Conservation (phyloP, 2,797 vertebrate genomes). For the Megalops cyprinoides region DNA sequence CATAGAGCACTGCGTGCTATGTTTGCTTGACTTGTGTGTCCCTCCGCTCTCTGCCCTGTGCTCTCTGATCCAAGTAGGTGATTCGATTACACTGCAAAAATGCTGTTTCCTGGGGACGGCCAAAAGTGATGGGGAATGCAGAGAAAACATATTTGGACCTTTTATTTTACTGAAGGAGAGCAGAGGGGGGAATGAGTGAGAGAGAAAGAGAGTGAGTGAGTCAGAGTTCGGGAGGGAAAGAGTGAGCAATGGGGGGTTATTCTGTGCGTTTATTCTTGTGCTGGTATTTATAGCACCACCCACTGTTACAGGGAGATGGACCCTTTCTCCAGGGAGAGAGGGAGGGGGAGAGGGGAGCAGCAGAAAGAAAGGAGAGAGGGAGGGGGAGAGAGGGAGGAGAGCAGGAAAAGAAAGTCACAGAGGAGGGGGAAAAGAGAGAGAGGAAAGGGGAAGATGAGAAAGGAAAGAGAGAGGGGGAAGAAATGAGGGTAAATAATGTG, state of each 20-base stretch:
- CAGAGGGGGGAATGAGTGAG: not conserved
- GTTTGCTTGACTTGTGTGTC: too few species aligned
- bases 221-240: not conserved
- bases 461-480: not conserved
- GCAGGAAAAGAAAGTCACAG: too few species aligned
- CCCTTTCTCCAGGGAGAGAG: not conserved
- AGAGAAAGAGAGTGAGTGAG: not conserved
- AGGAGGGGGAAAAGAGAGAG: too few species aligned
- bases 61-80: too few species aligned
- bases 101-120: too few species aligned
- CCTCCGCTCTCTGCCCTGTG: too few species aligned
- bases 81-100: too few species aligned
- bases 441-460: too few species aligned
- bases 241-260: not conserved
- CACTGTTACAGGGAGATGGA: constrained; percentile 6
- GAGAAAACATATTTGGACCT: not conserved
- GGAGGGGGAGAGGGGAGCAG: not conserved
- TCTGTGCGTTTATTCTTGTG: constrained; percentile 13
- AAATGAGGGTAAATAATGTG: not conserved
- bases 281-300: constrained; percentile 27
- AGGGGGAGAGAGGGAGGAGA: too few species aligned
- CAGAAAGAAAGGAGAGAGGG: too few species aligned
- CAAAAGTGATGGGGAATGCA: too few species aligned
- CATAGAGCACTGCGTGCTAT: too few species aligned
- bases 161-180: constrained; percentile 9